Percentiles rank a stretch among this genome's conserved stretches.
These are phyloP conservation scores for Podarcis siculus DNA, from an alignment of 2,797 vertebrate genomes.

Conservation along the genomic window DNA sequence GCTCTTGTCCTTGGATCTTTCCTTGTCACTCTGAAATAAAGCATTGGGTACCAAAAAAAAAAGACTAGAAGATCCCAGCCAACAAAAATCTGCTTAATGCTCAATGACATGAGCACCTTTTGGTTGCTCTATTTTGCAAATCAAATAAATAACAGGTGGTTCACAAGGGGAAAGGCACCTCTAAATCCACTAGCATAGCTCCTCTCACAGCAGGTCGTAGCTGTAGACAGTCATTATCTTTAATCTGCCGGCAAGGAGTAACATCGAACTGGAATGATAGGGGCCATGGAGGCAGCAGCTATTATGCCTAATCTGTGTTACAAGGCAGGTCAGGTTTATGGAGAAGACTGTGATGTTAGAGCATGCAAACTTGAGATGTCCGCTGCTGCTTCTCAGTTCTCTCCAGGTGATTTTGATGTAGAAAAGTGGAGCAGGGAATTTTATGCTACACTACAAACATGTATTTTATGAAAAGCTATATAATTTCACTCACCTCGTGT, in stretches of 20 bases:
- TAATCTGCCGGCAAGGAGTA: slow-evolving; percentile 61
- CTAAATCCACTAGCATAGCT: slow-evolving; percentile 52
- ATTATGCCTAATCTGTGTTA: slow-evolving; percentile 47
- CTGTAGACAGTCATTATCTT: slow-evolving; percentile 58
- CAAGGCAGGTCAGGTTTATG: slow-evolving; percentile 50
- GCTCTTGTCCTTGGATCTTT: slow-evolving; percentile 31
- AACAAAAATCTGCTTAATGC: neutral
- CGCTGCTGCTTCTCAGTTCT: slow-evolving; percentile 1
- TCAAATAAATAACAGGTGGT: slow-evolving; percentile 61
- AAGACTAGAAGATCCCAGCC: neutral
- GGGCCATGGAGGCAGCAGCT: slow-evolving; percentile 44
- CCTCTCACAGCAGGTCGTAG: slow-evolving; percentile 1
- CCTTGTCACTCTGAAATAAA: slow-evolving; percentile 16
- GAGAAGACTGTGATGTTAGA: slow-evolving; percentile 50
- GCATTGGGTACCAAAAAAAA: neutral
- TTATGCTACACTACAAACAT: neutral
- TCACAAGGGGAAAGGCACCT: slow-evolving; percentile 53
- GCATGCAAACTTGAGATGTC: slow-evolving; percentile 42
- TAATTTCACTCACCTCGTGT: no score
- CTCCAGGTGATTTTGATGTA: slow-evolving; percentile 21
- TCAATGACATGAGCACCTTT: slow-evolving; percentile 8
- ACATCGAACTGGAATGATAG: slow-evolving; percentile 47
- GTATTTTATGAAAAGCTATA: no score
- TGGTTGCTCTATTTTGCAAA: neutral
- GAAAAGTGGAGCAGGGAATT: neutral